Conservation (phyloP, 2,888 invertebrate species). For the Cremastobaeus sp. region DNA sequence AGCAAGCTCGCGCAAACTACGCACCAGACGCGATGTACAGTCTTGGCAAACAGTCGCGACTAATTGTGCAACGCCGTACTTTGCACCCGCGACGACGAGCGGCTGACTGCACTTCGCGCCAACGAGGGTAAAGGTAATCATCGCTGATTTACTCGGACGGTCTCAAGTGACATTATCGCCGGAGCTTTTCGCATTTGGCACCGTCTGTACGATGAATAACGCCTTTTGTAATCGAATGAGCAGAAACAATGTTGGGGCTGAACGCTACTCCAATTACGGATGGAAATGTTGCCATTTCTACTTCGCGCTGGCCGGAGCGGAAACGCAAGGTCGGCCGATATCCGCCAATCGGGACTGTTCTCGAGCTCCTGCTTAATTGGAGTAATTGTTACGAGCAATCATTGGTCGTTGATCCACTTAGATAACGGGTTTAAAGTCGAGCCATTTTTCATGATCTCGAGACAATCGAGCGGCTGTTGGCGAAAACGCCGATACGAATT, state of each 20-base stretch:
- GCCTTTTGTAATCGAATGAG: conserved; percentile 20
- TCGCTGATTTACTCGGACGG: conserved; percentile 35
- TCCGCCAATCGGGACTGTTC: background rate
- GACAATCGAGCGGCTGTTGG: background rate
- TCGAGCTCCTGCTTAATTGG: too few relatives aligned
- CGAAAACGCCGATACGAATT: background rate
- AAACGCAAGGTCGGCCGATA: background rate
- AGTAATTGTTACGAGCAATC: too few relatives aligned
- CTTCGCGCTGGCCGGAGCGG: too few relatives aligned
- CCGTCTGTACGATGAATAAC: conserved; percentile 9
- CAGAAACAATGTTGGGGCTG: background rate
- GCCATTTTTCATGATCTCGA: background rate
- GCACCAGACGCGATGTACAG: conserved; percentile 67
- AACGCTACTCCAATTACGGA: too few relatives aligned
- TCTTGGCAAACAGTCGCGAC: conserved; percentile 65
- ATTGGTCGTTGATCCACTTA: background rate
- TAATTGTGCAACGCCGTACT: conserved; percentile 46
- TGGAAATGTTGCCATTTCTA: too few relatives aligned
- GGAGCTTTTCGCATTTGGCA: conserved; percentile 42
- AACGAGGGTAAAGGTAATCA: conserved; percentile 44
- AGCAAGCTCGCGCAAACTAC: conserved; percentile 63
- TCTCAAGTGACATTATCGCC: conserved; percentile 22
- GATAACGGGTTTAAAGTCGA: background rate
- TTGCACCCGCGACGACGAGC: conserved; percentile 35
- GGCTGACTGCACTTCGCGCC: conserved; percentile 6